Percentiles rank a stretch among this genome's conserved stretches.
phyloP scores from a whole-genome alignment of 2,797 vertebrate species.

The Phalanger gymnotis region DNA sequence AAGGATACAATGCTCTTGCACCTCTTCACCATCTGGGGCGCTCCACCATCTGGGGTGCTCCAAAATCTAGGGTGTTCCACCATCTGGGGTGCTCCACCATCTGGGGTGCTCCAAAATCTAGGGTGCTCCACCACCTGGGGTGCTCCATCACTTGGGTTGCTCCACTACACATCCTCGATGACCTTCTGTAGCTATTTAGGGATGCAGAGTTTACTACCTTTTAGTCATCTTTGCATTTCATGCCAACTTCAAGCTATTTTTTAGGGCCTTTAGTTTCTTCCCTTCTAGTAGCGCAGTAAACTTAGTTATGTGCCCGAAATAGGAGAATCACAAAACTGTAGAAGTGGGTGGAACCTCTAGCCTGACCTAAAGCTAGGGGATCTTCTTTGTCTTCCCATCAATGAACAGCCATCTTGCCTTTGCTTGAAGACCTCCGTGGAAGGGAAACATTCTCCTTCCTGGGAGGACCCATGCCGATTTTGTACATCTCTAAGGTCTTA shows the following conservation, averaged over 20 bases:
- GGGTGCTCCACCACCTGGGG: neutral
- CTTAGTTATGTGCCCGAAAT: neutral
- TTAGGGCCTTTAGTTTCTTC: neutral
- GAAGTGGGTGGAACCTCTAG: neutral
- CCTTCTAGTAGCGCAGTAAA: neutral
- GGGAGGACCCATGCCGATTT: neutral
- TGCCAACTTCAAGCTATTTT: neutral
- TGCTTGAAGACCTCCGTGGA: neutral
- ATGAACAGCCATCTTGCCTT: neutral
- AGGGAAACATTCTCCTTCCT: neutral
- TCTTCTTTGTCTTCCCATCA: neutral
- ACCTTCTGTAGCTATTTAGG: neutral
- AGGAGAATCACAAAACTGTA: neutral
- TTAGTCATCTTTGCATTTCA: neutral
- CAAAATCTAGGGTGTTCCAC: no score
- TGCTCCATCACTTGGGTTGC: neutral
- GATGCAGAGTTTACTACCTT: neutral
- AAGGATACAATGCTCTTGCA: neutral
- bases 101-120: no score
- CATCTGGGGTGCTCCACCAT: no score
- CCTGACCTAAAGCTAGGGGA: neutral
- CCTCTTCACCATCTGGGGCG: neutral
- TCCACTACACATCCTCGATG: fast-evolving
- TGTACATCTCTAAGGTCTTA: neutral
- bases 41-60: no score